phyloP scores from a whole-genome alignment of 92 coral and sea anemone species.

The Parazoanthus swiftii region DNA sequence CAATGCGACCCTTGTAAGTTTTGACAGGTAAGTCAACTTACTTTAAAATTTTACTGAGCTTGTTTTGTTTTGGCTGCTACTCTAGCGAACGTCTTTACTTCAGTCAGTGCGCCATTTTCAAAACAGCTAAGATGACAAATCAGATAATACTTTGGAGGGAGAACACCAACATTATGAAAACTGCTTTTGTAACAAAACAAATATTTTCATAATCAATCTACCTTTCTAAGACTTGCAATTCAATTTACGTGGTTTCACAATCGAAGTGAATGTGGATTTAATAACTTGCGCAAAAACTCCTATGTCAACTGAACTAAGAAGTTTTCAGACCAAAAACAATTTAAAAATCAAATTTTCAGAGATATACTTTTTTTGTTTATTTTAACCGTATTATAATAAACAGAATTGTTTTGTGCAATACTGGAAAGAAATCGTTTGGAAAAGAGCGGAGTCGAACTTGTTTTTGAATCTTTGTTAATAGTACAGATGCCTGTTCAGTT shows the following conservation, averaged over 20 bases:
- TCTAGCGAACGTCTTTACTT: background rate
- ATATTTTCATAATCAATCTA: too few species aligned
- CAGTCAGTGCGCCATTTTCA: background rate
- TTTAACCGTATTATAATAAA: background rate
- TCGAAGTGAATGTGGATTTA: background rate
- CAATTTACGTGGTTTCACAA: too few species aligned
- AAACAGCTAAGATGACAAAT: background rate
- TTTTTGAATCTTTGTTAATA: background rate
- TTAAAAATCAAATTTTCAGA: background rate
- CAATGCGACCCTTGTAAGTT: conserved; percentile 76
- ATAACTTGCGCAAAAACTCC: background rate
- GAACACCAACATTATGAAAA: too few species aligned
- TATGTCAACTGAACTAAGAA: background rate
- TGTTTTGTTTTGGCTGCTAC: background rate
- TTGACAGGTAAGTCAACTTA: conserved; percentile 57
- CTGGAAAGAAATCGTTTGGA: too few species aligned
- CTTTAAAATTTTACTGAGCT: background rate
- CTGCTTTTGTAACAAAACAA: background rate
- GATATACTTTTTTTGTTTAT: background rate
- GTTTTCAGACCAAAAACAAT: background rate
- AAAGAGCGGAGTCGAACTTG: background rate
- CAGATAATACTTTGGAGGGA: background rate
- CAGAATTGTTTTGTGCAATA: background rate
- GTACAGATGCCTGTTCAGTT: background rate
- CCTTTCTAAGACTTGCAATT: background rate